Evolutionary conservation across 2,113 vertebrate genomes (phyloP).

Genomic region (Syngnathus floridae): DNA sequence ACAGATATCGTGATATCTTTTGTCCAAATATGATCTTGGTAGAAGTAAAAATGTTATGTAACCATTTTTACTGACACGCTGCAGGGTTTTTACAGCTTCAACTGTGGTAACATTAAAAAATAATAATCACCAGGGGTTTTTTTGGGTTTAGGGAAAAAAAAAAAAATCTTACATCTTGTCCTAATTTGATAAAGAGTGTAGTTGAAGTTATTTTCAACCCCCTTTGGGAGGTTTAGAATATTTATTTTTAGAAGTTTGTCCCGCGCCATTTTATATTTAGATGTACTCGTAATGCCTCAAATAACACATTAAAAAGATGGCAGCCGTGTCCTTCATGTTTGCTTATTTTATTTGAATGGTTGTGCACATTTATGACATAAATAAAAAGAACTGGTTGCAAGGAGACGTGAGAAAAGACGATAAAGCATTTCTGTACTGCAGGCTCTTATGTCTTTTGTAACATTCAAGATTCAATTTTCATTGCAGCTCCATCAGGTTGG

Average conservation of each 20-base stretch:
- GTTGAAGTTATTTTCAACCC: background rate
- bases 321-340: background rate
- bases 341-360: conserved; percentile 24
- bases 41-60: conserved; percentile 37
- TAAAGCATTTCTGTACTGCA: conserved; percentile 32
- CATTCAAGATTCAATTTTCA: no score
- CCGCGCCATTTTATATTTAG: background rate
- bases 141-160: background rate
- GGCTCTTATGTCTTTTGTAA: background rate
- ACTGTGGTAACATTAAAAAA: conserved; percentile 43
- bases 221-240: background rate
- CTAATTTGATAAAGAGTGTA: background rate
- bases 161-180: background rate
- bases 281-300: background rate
- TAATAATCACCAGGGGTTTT: no score
- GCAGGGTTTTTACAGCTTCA: conserved; percentile 20
- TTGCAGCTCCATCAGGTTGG: no score
- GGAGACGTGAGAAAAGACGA: background rate
- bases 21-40: conserved; percentile 13
- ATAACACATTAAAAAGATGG: background rate
- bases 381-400: conserved; percentile 27
- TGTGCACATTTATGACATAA: conserved; percentile 10
- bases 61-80: conserved; percentile 29
- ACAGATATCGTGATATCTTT: background rate
- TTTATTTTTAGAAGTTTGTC: background rate